phyloP scores from a whole-genome alignment of 1,140 invertebrate genomes.

The Drosophila chauvacae region DNA sequence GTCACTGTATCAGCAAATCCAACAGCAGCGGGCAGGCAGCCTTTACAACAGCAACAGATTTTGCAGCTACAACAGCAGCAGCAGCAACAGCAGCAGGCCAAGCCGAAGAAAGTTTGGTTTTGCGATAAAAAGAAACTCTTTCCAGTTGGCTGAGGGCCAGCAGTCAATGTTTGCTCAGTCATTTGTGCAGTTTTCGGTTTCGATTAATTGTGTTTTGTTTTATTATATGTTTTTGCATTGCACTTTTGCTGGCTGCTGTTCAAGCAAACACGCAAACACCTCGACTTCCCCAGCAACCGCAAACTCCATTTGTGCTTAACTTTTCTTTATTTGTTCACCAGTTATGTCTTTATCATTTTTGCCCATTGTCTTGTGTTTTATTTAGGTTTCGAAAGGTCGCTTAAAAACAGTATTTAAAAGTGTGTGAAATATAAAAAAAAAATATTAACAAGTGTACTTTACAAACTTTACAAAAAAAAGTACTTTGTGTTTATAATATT shows the following conservation, averaged over 20 bases:
- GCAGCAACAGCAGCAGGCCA: conserved; percentile 45
- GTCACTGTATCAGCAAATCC: conserved; percentile 23
- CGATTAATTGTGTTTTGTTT: conserved; percentile 48
- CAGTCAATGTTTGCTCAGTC: conserved; percentile 63
- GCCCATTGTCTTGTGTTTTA: conserved; percentile 44
- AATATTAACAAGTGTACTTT: neutral
- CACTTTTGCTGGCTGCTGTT: conserved; percentile 44
- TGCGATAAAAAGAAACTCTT: conserved; percentile 84
- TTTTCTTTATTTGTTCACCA: conserved; percentile 39
- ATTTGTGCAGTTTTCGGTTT: conserved; percentile 55
- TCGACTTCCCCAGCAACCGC: neutral
- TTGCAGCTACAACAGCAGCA: conserved; percentile 28
- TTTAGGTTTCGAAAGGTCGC: conserved; percentile 6
- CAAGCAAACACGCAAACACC: conserved; percentile 43
- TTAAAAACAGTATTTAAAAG: neutral
- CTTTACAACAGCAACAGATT: conserved; percentile 34
- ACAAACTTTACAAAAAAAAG: too few relatives aligned
- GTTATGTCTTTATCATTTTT: conserved; percentile 49
- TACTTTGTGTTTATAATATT: neutral
- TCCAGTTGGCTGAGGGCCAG: conserved; percentile 70
- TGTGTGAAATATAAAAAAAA: neutral
- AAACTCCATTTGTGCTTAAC: conserved; percentile 44
- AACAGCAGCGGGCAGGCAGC: conserved; percentile 34
- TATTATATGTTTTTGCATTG: conserved; percentile 32
- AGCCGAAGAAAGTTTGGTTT: conserved; percentile 84